Evolutionary conservation across 2,797 vertebrate genomes (phyloP).

Genomic region (Lindbergichthys nudifrons): DNA sequence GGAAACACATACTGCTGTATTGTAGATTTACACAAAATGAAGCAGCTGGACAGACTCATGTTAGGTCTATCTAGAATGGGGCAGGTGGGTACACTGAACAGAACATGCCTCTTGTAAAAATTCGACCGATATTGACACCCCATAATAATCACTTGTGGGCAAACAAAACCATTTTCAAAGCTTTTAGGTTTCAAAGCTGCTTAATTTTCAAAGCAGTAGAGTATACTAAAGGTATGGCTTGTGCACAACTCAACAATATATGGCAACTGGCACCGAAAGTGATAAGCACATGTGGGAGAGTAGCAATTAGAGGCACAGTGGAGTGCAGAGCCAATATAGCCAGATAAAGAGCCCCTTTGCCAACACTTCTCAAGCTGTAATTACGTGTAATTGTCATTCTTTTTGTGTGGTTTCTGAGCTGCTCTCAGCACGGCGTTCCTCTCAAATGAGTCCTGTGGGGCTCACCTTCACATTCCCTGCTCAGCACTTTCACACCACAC

Average conservation of each 20-base stretch:
- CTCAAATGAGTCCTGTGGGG: constrained; percentile 77
- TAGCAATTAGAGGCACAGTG: constrained; percentile 75
- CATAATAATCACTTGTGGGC: background rate
- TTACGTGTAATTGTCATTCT: constrained; percentile 82
- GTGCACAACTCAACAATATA: constrained; percentile 57
- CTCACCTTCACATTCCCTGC: constrained; percentile 76
- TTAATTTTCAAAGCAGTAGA: constrained; percentile 26
- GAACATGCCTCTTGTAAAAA: background rate
- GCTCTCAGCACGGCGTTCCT: constrained; percentile 72
- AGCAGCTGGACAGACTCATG: constrained; percentile 6
- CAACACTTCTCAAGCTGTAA: constrained; percentile 77
- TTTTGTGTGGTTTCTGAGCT: constrained; percentile 66
- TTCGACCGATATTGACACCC: constrained; percentile 1
- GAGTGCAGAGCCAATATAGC: constrained; percentile 74
- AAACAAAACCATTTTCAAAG: constrained; percentile 30
- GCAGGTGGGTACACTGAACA: background rate
- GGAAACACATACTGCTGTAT: constrained; percentile 4
- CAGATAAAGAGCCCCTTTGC: constrained; percentile 79
- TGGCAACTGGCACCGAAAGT: constrained; percentile 54
- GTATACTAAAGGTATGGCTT: constrained; percentile 26
- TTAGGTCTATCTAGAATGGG: no score
- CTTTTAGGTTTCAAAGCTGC: constrained; percentile 20
- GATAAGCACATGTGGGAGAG: constrained; percentile 64
- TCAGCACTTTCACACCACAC: constrained; percentile 82
- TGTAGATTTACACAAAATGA: constrained; percentile 3